These are phyloP conservation scores for Cheiracanthium punctorium DNA, from an alignment of 2,888 invertebrate genomes.

Conservation along the genomic window DNA sequence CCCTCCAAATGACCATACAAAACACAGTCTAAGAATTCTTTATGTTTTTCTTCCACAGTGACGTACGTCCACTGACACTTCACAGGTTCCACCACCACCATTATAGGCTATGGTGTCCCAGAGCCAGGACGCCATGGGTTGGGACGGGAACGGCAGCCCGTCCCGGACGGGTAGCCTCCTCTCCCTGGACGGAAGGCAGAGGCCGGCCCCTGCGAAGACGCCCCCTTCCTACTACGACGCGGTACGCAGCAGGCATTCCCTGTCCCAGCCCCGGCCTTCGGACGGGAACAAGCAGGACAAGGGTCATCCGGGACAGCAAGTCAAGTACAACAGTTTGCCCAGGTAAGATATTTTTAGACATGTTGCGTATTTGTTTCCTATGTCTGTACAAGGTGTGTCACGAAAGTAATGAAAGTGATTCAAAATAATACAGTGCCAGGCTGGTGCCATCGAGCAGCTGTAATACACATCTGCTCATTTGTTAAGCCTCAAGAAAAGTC, in stretches of 20 bases:
- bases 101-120: slow-evolving; percentile 47
- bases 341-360: no score
- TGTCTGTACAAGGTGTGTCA: no score
- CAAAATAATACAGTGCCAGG: no score
- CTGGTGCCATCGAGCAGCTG: no score
- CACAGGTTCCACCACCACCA: neutral
- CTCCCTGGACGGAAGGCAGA: slow-evolving; percentile 57
- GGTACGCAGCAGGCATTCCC: slow-evolving; percentile 54
- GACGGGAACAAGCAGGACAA: slow-evolving; percentile 40
- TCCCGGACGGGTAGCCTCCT: slow-evolving; percentile 45
- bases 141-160: slow-evolving; percentile 25
- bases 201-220: slow-evolving; percentile 31
- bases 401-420: no score
- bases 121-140: slow-evolving; percentile 25
- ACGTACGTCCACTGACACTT: neutral
- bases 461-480: no score
- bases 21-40: neutral
- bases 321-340: slow-evolving; percentile 63
- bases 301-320: slow-evolving; percentile 41
- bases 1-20: neutral
- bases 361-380: no score
- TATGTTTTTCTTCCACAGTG: neutral
- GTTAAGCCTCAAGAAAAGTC: no score
- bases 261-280: slow-evolving; percentile 54
- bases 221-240: slow-evolving; percentile 66